Conservation (phyloP, 2,113 vertebrate species). For the Upupa epops region DNA sequence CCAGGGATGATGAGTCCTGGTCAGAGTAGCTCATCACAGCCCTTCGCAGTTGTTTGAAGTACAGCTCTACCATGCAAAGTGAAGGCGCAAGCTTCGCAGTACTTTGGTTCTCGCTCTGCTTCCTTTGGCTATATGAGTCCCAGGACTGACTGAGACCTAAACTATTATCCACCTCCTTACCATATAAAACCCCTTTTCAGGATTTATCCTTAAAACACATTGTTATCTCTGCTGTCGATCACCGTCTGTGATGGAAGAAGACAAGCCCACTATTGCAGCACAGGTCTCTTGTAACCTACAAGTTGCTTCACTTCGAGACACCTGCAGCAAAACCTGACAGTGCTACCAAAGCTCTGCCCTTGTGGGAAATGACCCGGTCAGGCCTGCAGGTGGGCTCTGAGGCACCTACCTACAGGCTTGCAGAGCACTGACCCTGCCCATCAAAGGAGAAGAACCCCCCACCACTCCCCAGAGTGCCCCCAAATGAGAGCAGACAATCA, state of each 20-base stretch:
- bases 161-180: background rate
- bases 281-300: background rate
- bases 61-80: background rate
- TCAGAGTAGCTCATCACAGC: background rate
- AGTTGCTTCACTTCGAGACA: background rate
- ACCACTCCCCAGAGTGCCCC: background rate
- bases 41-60: background rate
- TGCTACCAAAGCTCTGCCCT: background rate
- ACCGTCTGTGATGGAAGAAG: background rate
- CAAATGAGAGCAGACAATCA: fast-evolving
- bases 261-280: background rate
- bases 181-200: background rate
- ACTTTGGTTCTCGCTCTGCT: background rate
- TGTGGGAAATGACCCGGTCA: fast-evolving
- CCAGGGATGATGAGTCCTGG: background rate
- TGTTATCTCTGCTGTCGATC: background rate
- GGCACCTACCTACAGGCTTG: fast-evolving
- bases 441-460: background rate
- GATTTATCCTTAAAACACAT: background rate
- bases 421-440: background rate
- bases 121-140: background rate
- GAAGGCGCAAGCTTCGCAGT: background rate
- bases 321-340: background rate
- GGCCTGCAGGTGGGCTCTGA: fast-evolving
- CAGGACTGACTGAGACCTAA: background rate